phyloP scores from a whole-genome alignment of 2,888 invertebrate species.

The Caenorhabditis sulstoni region DNA sequence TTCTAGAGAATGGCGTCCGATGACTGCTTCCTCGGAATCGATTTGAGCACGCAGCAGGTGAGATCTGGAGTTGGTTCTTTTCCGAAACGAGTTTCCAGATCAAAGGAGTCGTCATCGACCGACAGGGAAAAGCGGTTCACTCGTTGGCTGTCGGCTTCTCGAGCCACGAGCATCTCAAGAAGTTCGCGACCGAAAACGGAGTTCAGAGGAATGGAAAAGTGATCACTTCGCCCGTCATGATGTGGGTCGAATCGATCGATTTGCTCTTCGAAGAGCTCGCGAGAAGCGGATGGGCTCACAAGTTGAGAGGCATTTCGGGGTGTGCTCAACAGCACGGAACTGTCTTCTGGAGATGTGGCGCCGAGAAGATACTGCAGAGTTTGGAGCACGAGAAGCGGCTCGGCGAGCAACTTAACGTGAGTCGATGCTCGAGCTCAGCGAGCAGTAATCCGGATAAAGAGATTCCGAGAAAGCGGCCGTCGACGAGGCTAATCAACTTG shows the following conservation, averaged over 20 bases:
- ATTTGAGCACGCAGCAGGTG: conserved; percentile 73
- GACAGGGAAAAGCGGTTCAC: conserved; percentile 84
- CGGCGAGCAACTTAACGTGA: conserved; percentile 53
- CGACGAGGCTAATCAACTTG: conserved; percentile 29
- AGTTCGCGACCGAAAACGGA: conserved; percentile 81
- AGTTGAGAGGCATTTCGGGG: conserved; percentile 90
- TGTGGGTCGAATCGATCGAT: conserved; percentile 97
- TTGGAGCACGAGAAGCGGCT: conserved; percentile 84
- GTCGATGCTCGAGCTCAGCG: too few relatives aligned
- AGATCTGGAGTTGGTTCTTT: background rate
- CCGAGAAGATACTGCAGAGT: conserved; percentile 85
- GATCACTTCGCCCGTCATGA: conserved; percentile 86
- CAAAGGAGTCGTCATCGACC: conserved; percentile 47
- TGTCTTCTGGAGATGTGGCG: conserved; percentile 92
- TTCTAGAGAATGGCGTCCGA: background rate
- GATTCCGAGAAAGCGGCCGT: too few relatives aligned
- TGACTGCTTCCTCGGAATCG: conserved; percentile 64
- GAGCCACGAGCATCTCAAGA: conserved; percentile 28
- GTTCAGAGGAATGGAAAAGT: conserved; percentile 71
- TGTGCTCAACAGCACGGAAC: conserved; percentile 98
- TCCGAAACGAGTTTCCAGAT: conserved; percentile 20
- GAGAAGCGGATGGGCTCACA: conserved; percentile 88
- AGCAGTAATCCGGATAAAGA: too few relatives aligned
- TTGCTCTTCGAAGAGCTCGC: conserved; percentile 89
- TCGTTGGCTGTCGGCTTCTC: conserved; percentile 91